These are phyloP conservation scores for Zaprionus vittiger DNA, from an alignment of 1,140 invertebrate species.

Conservation along the genomic window DNA sequence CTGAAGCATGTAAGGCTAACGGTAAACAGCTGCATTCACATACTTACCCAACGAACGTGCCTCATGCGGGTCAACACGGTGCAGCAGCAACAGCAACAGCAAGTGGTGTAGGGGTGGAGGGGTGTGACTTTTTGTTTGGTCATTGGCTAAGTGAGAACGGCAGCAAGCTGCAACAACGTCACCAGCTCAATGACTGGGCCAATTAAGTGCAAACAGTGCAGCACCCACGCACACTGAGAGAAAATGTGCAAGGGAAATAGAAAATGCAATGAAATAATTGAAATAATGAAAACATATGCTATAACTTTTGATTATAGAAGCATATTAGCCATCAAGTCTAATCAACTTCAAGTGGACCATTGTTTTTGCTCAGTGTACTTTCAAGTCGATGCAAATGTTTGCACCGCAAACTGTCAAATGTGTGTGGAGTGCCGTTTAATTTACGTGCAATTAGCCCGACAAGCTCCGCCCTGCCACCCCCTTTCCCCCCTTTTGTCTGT, in stretches of 20 bases:
- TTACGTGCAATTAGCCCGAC: slow-evolving; percentile 61
- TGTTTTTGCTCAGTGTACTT: slow-evolving; percentile 29
- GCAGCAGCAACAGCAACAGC: neutral
- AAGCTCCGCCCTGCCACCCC: neutral
- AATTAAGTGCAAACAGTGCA: slow-evolving; percentile 41
- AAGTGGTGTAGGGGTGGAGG: neutral
- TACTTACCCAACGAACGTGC: slow-evolving; percentile 18
- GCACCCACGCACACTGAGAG: slow-evolving; percentile 17
- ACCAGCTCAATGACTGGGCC: slow-evolving; percentile 46
- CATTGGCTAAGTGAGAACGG: slow-evolving; percentile 26
- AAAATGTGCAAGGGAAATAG: neutral
- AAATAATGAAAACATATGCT: neutral
- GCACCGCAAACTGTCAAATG: slow-evolving; percentile 66
- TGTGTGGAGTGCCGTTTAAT: slow-evolving; percentile 37
- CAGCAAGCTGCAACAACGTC: slow-evolving; percentile 24
- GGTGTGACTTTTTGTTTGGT: slow-evolving; percentile 28
- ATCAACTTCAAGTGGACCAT: too few species aligned
- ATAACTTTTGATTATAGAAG: neutral
- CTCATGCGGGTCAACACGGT: slow-evolving; percentile 23
- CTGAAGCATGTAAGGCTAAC: slow-evolving; percentile 26
- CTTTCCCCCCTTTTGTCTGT: neutral
- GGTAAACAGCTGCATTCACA: slow-evolving; percentile 40
- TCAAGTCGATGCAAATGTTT: slow-evolving; percentile 66
- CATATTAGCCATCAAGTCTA: neutral
- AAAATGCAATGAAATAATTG: neutral